These are phyloP conservation scores for Chironomus tentans DNA, from an alignment of 2,888 invertebrate species.

Conservation along the genomic window DNA sequence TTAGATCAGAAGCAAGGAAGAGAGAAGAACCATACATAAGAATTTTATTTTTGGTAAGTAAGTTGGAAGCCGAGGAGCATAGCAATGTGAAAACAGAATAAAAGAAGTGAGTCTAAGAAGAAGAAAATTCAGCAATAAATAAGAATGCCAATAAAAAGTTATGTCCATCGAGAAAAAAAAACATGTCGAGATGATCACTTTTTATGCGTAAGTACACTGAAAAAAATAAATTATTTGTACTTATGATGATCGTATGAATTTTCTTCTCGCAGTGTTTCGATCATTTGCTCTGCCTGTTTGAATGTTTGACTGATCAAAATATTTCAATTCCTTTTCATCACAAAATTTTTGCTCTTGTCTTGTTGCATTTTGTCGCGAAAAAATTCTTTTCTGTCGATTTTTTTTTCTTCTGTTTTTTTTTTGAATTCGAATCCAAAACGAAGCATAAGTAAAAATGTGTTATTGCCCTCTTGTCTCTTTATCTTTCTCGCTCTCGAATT, in stretches of 20 bases:
- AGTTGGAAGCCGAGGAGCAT: too few species aligned
- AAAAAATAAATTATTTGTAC: slow-evolving; percentile 9
- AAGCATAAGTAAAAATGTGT: slow-evolving; percentile 3
- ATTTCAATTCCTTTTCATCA: slow-evolving; percentile 21
- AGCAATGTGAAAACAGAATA: background rate
- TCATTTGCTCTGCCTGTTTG: slow-evolving; percentile 26
- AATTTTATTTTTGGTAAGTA: too few species aligned
- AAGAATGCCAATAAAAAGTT: slow-evolving; percentile 20
- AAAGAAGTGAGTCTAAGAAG: background rate
- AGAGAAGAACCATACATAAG: background rate
- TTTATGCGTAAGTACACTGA: slow-evolving; percentile 20
- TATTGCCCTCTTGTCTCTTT: slow-evolving; percentile 22
- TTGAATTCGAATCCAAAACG: background rate
- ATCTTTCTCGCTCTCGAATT: background rate
- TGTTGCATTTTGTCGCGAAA: background rate
- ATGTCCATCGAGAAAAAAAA: slow-evolving; percentile 14
- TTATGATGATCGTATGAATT: background rate
- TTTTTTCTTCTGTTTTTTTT: background rate
- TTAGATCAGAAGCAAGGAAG: background rate
- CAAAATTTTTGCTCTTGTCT: background rate
- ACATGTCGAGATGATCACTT: slow-evolving; percentile 25
- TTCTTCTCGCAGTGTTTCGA: slow-evolving; percentile 10
- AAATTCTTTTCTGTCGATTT: background rate
- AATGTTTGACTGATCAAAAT: slow-evolving; percentile 26
- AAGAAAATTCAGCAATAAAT: background rate